phyloP scores from a whole-genome alignment of 2,888 invertebrate species.

The Carabus problematicus region DNA sequence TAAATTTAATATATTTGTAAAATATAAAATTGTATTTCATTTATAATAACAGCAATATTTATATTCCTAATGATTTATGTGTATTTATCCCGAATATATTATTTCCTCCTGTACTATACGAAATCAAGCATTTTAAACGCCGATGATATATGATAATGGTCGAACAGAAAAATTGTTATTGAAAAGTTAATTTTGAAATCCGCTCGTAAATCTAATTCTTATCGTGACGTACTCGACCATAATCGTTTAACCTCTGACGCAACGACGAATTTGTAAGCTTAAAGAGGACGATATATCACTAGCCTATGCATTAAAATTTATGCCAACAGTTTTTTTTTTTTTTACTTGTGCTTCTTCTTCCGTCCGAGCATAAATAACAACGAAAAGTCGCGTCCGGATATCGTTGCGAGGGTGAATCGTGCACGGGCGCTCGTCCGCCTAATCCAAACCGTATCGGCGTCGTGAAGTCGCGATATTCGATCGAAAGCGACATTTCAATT shows the following conservation, averaged over 20 bases:
- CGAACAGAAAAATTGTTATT: constrained; percentile 34
- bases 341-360: not conserved
- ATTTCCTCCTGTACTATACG: no score
- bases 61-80: no score
- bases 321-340: constrained; percentile 33
- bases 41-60: no score
- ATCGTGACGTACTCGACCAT: constrained; percentile 28
- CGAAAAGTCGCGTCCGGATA: constrained; percentile 37
- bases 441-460: constrained; percentile 39
- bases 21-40: no score
- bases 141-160: constrained; percentile 24
- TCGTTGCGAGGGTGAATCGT: constrained; percentile 7
- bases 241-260: constrained; percentile 35
- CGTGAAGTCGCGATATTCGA: constrained; percentile 3
- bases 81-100: no score
- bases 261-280: constrained; percentile 38
- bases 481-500: constrained; percentile 40
- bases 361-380: constrained; percentile 29
- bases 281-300: constrained; percentile 34
- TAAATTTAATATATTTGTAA: no score
- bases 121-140: no score
- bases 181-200: constrained; percentile 36
- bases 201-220: constrained; percentile 17
- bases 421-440: not conserved
- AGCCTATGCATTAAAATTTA: constrained; percentile 35